phyloP scores from a whole-genome alignment of 2,888 invertebrate species.

The Adelognathus sp. region DNA sequence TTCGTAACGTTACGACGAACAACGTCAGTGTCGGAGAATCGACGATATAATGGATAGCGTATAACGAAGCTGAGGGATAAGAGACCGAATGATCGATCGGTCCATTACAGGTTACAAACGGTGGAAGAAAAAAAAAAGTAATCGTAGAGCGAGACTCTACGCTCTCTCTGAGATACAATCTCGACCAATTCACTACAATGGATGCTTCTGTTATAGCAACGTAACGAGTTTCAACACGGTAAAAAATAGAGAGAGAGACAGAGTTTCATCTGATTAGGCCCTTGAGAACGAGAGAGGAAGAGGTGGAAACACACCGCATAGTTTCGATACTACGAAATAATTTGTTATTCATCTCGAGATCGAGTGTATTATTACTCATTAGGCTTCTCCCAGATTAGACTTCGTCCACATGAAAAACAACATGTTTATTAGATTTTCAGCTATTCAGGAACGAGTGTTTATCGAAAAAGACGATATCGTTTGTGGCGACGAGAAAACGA shows the following conservation, averaged over 20 bases:
- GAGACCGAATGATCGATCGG: not conserved
- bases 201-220: not conserved
- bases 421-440: not conserved
- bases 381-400: not conserved
- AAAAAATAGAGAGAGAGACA: not conserved
- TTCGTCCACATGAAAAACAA: not conserved
- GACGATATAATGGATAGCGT: not conserved
- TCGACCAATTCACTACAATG: not conserved
- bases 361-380: not conserved
- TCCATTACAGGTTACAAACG: not conserved
- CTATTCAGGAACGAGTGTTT: not conserved
- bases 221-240: slow-evolving; percentile 26
- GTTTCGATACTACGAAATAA: not conserved
- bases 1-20: not conserved
- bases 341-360: not conserved
- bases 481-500: not conserved
- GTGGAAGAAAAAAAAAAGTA: slow-evolving; percentile 6
- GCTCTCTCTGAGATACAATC: not conserved
- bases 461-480: not conserved
- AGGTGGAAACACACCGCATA: no score
- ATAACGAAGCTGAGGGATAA: not conserved
- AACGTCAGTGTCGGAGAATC: not conserved
- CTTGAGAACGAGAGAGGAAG: not conserved
- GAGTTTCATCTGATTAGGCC: not conserved
- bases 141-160: not conserved